These are phyloP conservation scores for Philypnodon macrostomus DNA, from an alignment of 2,797 vertebrate genomes.

Conservation along the genomic window DNA sequence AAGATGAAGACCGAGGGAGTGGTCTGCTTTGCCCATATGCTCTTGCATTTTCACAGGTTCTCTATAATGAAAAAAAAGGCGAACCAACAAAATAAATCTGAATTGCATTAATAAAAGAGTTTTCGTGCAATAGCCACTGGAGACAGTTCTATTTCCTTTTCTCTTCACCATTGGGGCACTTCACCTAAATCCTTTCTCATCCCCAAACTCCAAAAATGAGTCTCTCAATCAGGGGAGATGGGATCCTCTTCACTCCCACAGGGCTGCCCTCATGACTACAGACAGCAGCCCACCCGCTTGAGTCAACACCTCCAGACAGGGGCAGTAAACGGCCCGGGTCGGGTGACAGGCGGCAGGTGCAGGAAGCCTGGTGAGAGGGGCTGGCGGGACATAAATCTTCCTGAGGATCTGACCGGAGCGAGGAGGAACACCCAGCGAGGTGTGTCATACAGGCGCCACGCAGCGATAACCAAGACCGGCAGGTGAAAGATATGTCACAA, in stretches of 20 bases:
- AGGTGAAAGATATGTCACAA: constrained; percentile 37
- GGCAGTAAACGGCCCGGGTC: constrained; percentile 70
- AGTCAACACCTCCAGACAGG: constrained; percentile 68
- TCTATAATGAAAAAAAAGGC: too few species aligned
- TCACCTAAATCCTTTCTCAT: constrained; percentile 26
- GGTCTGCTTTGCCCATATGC: too few species aligned
- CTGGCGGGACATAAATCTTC: constrained; percentile 61
- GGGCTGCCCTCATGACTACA: constrained; percentile 28
- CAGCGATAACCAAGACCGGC: constrained; percentile 26
- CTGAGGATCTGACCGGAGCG: constrained; percentile 37
- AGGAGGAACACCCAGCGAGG: constrained; percentile 73
- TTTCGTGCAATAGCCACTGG: too few species aligned
- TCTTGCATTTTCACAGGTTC: too few species aligned
- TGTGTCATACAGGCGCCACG: constrained; percentile 57
- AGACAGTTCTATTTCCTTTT: constrained; percentile 54
- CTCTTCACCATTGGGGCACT: constrained; percentile 39
- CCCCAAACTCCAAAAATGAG: constrained; percentile 37
- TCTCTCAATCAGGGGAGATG: constrained; percentile 49
- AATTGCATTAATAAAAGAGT: too few species aligned
- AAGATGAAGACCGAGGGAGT: too few species aligned
- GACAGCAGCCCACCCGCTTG: constrained; percentile 58
- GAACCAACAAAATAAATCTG: too few species aligned
- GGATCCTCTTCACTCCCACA: constrained; percentile 23
- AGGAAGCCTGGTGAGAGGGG: constrained; percentile 60
- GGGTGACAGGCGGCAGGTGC: constrained; percentile 79